Evolutionary conservation across 2,113 vertebrate genomes (phyloP), one percentile per base, ranked within the genome.

Genomic region (Oxyura jamaicensis): DNA sequence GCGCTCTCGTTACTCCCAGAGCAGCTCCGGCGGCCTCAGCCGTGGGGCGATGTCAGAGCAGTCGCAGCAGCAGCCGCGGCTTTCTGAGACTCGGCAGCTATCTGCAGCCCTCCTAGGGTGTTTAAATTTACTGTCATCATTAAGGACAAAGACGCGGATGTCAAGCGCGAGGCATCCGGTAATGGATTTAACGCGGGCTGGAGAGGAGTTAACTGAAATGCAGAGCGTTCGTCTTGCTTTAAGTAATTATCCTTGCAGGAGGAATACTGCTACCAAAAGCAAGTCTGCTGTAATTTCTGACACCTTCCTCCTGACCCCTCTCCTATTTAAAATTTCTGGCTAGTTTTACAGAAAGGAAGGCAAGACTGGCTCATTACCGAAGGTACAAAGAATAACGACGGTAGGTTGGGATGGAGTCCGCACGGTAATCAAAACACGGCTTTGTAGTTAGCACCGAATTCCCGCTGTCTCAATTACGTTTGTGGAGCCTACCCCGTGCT

Each of bases 241-340:
- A 62, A 89, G 78, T 89, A 55, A 91, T 91, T 81, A 91, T 35
- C 65, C 69, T 84, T 69, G 66, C 83, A 75, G 79, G 36, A 83
- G 65, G 81, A 60, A 46, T 6, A 9, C 10, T 1, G 3, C 77
- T 67, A 53, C 67, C 63, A 15, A 63, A 59, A 83, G 39, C 72
- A 3, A 76, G 46, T 8, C 84, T 63, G 81, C 74, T 44, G 77
- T 73, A 53, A 86, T 76, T 83, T 60, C 72, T 33, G 50, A 42
- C 95, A 75, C 85, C 88, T 95, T 66, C 87, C 65, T 90, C 68
- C 73, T 53, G 83, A 93, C 84, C 90, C 69, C 41, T 62, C 68
- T 85, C 69, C 87, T 44, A 4, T 29, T 91, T 52, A 72, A 86
- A 63, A 83, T 87, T 66, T 60, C 82, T 65, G 89, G 79, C 66